phyloP scores from a whole-genome alignment of 1,140 invertebrate genomes.

The Batillaria attramentaria region DNA sequence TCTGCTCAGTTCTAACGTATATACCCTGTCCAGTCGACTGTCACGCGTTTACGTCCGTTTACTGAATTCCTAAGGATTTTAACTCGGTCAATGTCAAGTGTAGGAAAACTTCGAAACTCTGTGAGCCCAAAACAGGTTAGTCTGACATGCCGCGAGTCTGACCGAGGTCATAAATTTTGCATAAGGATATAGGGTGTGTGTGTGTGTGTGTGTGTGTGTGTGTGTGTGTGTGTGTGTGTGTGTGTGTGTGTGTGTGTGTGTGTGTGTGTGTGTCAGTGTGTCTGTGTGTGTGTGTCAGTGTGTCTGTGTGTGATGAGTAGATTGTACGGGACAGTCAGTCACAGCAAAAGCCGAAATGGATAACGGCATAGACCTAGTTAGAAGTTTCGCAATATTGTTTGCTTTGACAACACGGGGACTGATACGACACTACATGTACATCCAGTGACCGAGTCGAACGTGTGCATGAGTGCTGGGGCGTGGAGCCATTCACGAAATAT shows the following conservation, averaged over 20 bases:
- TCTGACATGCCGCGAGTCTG: neutral
- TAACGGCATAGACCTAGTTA: neutral
- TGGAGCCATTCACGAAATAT: no score
- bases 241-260: conserved; percentile 10
- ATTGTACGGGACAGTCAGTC: neutral
- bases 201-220: conserved; percentile 6
- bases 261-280: conserved; percentile 7
- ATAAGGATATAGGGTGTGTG: neutral
- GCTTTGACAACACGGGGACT: neutral
- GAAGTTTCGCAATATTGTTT: neutral
- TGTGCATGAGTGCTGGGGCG: no score
- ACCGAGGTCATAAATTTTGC: neutral
- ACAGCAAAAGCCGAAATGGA: neutral
- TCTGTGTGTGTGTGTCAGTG: neutral
- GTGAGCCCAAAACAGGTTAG: neutral
- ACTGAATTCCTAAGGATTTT: neutral
- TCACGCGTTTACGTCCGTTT: no score
- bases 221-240: conserved; percentile 5
- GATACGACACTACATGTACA: neutral
- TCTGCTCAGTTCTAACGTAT: no score
- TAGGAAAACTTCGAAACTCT: neutral
- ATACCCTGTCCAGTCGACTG: no score
- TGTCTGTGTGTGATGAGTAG: neutral
- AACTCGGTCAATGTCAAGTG: neutral
- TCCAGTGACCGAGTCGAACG: neutral